Percentiles rank a stretch among this genome's conserved stretches.
These are phyloP conservation scores for Muntiacus muntjak DNA, from an alignment of 2,113 vertebrate species.

Conservation along the genomic window DNA sequence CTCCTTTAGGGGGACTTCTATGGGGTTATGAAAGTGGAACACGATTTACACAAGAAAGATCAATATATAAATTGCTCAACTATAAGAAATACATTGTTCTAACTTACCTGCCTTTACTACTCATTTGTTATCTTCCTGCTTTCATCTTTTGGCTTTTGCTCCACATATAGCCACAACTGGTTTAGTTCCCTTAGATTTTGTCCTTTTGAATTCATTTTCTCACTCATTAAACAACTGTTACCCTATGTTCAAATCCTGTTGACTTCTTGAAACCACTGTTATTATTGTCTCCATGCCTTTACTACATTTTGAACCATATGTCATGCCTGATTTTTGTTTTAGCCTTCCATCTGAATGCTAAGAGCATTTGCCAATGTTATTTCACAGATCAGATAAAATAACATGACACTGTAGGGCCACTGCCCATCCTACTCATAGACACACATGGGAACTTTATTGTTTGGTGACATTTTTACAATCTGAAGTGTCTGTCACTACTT, in stretches of 20 bases:
- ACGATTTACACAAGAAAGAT: background rate
- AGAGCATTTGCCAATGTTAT: background rate
- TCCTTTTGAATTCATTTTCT: background rate
- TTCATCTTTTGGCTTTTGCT: background rate
- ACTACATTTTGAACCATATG: background rate
- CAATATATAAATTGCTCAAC: background rate
- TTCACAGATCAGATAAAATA: background rate
- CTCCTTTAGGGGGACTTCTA: background rate
- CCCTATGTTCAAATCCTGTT: background rate
- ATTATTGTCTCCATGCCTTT: background rate
- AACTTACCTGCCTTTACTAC: background rate
- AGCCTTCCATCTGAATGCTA: background rate
- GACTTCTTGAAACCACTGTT: background rate
- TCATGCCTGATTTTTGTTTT: background rate
- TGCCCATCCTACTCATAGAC: background rate
- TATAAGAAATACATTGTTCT: background rate
- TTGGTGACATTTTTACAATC: background rate
- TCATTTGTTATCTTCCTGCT: background rate
- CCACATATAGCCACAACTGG: background rate
- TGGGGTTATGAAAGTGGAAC: background rate
- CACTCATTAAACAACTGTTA: background rate
- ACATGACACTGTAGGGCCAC: background rate
- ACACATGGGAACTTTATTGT: background rate
- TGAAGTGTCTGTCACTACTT: conserved; percentile 8
- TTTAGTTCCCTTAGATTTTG: background rate